Percentiles rank a stretch among this genome's conserved stretches.
These are phyloP conservation scores for Eleginops maclovinus DNA, from an alignment of 2,113 vertebrate species.

Conservation along the genomic window DNA sequence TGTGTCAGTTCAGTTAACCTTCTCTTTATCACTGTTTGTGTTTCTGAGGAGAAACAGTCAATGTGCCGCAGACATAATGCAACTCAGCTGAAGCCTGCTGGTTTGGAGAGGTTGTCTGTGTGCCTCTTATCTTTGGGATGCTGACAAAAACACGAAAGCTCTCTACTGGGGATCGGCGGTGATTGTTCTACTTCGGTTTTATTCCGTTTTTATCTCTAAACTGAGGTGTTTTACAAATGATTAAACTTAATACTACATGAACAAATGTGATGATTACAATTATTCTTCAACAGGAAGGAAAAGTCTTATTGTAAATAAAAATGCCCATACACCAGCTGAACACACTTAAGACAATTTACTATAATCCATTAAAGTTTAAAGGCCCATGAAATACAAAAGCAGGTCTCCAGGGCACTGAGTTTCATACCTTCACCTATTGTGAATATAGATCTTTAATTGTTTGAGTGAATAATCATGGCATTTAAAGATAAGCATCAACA, in stretches of 20 bases:
- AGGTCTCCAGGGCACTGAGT: conserved; percentile 18
- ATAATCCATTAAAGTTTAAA: conserved; percentile 21
- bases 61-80: conserved; percentile 4
- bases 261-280: neutral
- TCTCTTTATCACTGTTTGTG: neutral
- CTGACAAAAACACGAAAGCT: neutral
- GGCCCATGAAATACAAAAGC: neutral
- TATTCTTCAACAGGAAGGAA: neutral
- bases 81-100: neutral
- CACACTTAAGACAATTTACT: conserved; percentile 17
- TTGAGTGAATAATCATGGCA: conserved; percentile 38
- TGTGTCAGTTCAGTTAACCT: neutral
- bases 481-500: conserved; percentile 64
- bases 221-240: neutral
- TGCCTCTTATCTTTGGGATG: neutral
- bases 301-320: neutral
- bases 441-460: conserved; percentile 50
- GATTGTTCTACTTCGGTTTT: neutral
- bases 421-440: conserved; percentile 29
- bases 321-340: neutral
- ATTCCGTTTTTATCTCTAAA: neutral
- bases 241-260: neutral
- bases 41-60: neutral
- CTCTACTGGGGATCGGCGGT: neutral
- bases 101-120: neutral